Base-by-base conservation (phyloP, 2,888 invertebrate species). In the Congeria kusceri region DNA sequence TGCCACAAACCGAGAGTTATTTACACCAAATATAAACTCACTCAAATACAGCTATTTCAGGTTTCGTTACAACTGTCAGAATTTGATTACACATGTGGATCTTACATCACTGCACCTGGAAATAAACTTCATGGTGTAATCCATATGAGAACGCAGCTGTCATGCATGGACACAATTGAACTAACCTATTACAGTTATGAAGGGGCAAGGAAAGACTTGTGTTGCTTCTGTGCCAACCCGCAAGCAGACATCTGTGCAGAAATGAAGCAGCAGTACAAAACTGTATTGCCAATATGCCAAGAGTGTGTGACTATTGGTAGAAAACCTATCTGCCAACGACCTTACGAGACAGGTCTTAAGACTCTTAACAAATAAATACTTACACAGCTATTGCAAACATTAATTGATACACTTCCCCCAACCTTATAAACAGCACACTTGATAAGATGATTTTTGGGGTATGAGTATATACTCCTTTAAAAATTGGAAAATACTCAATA, bases 1-100 rank as follows among this genome's bases (percentile, higher is more conserved):
- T 66, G 66, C 32, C 29, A 29, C n/a, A 66, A 66, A 58, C 68
- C 66, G 7, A 5, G 57, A 13, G 56, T 66, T 20, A 56, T 66
- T 57, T 66, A 66, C 25, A 56, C n/a, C 28, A 58, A 68, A 27
- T 23, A 68, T 58, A 68, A 58, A 58, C 58, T 68, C 25, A 68
- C 68, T 15, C 46, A 68, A 44, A 57, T 58, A 18, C 68, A 57
- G 11, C n/a, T 27, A 9, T 18, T 68, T 23, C 44, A 57, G 27
- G 28, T 68, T 46, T 4, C 44, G 7, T 25, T 68, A 18, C 28
- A 23, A 23, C 13, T 58, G n/a, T 44, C 44, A 27, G 68, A 58
- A 39, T 44, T 25, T 25, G 5, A 53, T 20, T 53, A 56, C 39
- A 28, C 20, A 9, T 66, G 66, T 18, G 53, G 66, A 25, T 11